These are phyloP conservation scores for Bostrychus sinensis DNA, from an alignment of 2,113 vertebrate species.

Conservation along the genomic window DNA sequence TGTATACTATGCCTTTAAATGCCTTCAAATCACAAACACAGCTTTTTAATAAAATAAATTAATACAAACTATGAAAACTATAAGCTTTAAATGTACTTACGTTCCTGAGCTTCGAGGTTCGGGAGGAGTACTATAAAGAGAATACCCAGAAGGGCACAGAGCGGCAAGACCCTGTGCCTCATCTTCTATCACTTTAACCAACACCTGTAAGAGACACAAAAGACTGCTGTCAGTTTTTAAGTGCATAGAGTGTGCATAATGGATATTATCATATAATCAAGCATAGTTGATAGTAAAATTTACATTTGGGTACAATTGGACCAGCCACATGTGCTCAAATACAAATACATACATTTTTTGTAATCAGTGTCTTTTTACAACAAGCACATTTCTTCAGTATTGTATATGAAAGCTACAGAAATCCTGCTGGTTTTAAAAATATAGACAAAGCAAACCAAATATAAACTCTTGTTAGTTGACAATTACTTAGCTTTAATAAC, in stretches of 20 bases:
- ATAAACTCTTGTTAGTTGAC: not conserved
- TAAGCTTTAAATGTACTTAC: conserved; percentile 62
- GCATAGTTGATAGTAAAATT: too few species aligned
- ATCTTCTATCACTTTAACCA: conserved; percentile 77
- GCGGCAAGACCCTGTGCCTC: conserved; percentile 76
- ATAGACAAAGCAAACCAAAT: not conserved
- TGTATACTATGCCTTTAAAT: conserved; percentile 1
- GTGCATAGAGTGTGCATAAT: too few species aligned
- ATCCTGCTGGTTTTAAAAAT: too few species aligned
- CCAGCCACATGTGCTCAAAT: too few species aligned
- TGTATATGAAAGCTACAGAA: too few species aligned
- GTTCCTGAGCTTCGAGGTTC: conserved; percentile 77
- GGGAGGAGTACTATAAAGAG: conserved; percentile 77
- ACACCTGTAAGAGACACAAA: conserved; percentile 53
- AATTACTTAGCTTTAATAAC: too few species aligned
- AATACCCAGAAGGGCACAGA: conserved; percentile 75
- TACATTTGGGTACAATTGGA: too few species aligned
- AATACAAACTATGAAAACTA: not conserved
- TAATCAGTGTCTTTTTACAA: too few species aligned
- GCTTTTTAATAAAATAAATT: not conserved
- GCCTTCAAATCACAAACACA: not conserved
- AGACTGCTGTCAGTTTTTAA: not conserved
- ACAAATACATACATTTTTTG: too few species aligned
- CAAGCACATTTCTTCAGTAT: too few species aligned
- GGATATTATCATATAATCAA: too few species aligned